Base-by-base conservation (phyloP, 2,113 vertebrate genomes). In the Dasyurus viverrinus region DNA sequence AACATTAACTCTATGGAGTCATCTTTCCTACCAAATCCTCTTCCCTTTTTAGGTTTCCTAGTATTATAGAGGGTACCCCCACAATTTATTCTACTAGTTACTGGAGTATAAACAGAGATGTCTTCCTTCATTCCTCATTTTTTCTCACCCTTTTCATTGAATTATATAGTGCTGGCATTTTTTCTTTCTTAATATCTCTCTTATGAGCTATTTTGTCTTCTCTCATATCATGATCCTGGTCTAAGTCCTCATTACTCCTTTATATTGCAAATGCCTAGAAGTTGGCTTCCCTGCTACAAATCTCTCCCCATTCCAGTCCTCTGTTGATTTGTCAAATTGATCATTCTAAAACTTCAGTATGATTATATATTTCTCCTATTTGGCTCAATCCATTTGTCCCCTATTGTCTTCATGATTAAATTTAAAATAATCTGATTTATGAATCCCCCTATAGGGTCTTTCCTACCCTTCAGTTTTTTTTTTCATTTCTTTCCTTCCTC, bases 381-480 rank as follows among this genome's bases (percentile, higher is more conserved):
- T n/a, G 16, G n/a, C 10, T 12, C 60, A 76, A 6, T 76, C 14
- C 30, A 36, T 14, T n/a, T 27, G 4, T 0, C 4, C 60, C 14
- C 14, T 76, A n/a, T n/a, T 76, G 30, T 14, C 36, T n/a, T n/a
- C 30, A 76, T 0, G 14, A n/a, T 76, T n/a, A 76, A 76, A 76
- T n/a, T 19, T n/a, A n/a, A 60, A 60, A 60, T 10, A 27, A 76
- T 60, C 10, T 30, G 60, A 27, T 11, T 60, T 2, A 36, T 36
- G 60, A 68, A 68, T 12, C 30, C 4, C 3, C 16, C 11, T 12
- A 36, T 36, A 68, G 16, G 30, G 1, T 12, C 30, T 14, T 76
- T 36, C 30, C 1, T n/a, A n/a, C 1, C 0, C 19, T n/a, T n/a
- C 3, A n/a, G 36, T 76, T 12, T n/a, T 76, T n/a, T 12, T n/a